A percentile compares a stretch with the other conserved stretches of the same genome.
These are phyloP conservation scores for Drosophila lacteicornis DNA, from an alignment of 1,140 invertebrate species.

Conservation along the genomic window DNA sequence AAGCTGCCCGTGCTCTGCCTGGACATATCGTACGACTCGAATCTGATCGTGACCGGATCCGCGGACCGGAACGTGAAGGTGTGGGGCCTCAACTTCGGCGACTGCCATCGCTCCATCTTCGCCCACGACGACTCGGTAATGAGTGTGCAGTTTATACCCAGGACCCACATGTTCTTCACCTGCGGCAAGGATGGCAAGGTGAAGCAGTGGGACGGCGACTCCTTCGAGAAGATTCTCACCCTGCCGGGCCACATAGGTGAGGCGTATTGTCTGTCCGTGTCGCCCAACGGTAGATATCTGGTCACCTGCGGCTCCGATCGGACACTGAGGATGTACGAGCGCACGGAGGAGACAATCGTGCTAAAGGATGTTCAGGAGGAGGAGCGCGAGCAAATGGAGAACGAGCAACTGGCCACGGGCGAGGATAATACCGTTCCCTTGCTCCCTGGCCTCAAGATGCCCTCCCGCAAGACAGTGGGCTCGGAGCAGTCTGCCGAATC, in stretches of 20 bases:
- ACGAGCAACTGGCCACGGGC: conserved; percentile 89
- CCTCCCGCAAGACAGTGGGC: conserved; percentile 95
- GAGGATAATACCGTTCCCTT: conserved; percentile 89
- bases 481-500: conserved; percentile 96
- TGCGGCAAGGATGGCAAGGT: conserved; percentile 96
- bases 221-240: conserved; percentile 95
- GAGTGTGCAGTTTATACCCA: conserved; percentile 93
- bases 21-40: conserved; percentile 97
- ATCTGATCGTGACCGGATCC: conserved; percentile 96
- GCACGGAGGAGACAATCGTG: conserved; percentile 95
- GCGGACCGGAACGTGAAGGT: conserved; percentile 98
- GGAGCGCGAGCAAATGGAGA: conserved; percentile 90
- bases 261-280: conserved; percentile 91
- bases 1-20: conserved; percentile 96
- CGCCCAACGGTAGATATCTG: conserved; percentile 92
- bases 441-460: conserved; percentile 90
- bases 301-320: conserved; percentile 95
- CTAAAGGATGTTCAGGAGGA: conserved; percentile 96
- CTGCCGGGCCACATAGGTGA: conserved; percentile 93
- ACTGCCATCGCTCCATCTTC: conserved; percentile 95
- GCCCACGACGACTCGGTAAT: conserved; percentile 98
- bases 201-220: conserved; percentile 99
- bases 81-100: conserved; percentile 99
- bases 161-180: conserved; percentile 97
- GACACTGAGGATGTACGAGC: conserved; percentile 94